phyloP scores from a whole-genome alignment of 2,113 vertebrate genomes.

The Nesoenas mayeri region DNA sequence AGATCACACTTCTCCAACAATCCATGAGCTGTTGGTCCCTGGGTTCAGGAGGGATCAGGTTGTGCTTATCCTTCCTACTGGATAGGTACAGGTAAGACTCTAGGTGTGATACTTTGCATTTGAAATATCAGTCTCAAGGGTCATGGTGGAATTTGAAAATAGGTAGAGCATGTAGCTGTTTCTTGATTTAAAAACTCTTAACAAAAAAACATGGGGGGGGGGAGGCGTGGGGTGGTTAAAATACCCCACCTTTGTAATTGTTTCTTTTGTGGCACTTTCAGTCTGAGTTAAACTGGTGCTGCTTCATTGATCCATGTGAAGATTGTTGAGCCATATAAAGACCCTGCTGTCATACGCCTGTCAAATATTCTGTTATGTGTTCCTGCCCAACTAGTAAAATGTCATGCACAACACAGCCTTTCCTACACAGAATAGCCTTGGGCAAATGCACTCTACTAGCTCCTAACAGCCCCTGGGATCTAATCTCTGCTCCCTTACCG shows the following conservation, averaged over 20 bases:
- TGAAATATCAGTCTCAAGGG: background rate
- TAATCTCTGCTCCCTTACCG: constrained; percentile 56
- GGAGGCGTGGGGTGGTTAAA: rapidly evolving
- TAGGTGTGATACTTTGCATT: background rate
- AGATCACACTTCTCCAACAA: background rate
- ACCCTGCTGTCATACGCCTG: constrained; percentile 53
- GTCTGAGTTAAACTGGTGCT: background rate
- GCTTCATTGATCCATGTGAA: constrained; percentile 46
- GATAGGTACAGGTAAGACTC: background rate
- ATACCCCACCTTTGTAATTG: background rate
- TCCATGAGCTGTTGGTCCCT: background rate
- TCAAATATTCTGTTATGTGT: constrained; percentile 50
- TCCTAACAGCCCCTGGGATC: constrained; percentile 62
- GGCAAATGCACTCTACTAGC: constrained; percentile 64
- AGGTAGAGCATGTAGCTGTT: background rate
- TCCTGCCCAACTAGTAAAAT: constrained; percentile 57
- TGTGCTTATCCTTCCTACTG: background rate
- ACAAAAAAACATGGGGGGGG: background rate
- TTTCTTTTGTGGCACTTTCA: background rate
- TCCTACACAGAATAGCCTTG: constrained; percentile 54
- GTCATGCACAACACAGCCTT: constrained; percentile 56
- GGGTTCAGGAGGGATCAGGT: background rate
- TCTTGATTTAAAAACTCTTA: background rate
- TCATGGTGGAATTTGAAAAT: background rate
- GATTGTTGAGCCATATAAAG: constrained; percentile 54